Evolutionary conservation across 2,797 vertebrate genomes (phyloP).

Genomic region (Enteromius anoplus): DNA sequence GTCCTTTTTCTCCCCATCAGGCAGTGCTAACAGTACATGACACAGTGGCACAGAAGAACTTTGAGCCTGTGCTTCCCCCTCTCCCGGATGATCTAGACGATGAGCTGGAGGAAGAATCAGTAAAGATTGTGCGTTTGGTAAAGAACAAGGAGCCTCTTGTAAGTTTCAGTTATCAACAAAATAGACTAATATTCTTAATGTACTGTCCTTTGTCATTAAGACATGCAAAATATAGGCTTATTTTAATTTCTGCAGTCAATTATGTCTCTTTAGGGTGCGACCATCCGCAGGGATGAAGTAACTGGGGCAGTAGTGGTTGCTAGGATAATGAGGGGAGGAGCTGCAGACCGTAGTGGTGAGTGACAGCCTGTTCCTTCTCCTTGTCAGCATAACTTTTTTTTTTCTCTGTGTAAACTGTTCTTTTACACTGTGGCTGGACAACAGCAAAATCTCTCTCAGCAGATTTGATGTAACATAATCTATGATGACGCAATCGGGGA

Average conservation of each 20-base stretch:
- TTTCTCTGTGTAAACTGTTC: no score
- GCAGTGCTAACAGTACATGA: slow-evolving; percentile 92
- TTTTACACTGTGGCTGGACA: neutral
- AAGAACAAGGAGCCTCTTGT: slow-evolving; percentile 96
- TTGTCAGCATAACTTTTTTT: neutral
- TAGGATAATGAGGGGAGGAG: slow-evolving; percentile 92
- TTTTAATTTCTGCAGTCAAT: neutral
- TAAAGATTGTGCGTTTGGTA: slow-evolving; percentile 93
- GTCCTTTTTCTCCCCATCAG: slow-evolving; percentile 65
- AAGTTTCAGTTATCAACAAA: slow-evolving; percentile 45
- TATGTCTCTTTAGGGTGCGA: slow-evolving; percentile 82
- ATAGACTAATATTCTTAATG: neutral
- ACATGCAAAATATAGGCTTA: neutral
- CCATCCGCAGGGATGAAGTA: slow-evolving; percentile 88
- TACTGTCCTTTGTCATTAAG: neutral
- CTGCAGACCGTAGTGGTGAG: slow-evolving; percentile 92
- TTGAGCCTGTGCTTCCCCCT: slow-evolving; percentile 90
- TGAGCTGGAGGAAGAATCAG: slow-evolving; percentile 91
- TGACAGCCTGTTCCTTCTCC: slow-evolving; percentile 31
- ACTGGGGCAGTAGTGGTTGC: slow-evolving; percentile 91
- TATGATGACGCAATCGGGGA: neutral
- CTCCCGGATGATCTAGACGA: slow-evolving; percentile 86
- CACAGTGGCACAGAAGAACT: slow-evolving; percentile 94
- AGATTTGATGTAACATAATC: slow-evolving; percentile 26
- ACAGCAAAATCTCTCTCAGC: slow-evolving; percentile 4